Conservation (phyloP, 23 tunicate species). For the Ascidia mentula region DNA sequence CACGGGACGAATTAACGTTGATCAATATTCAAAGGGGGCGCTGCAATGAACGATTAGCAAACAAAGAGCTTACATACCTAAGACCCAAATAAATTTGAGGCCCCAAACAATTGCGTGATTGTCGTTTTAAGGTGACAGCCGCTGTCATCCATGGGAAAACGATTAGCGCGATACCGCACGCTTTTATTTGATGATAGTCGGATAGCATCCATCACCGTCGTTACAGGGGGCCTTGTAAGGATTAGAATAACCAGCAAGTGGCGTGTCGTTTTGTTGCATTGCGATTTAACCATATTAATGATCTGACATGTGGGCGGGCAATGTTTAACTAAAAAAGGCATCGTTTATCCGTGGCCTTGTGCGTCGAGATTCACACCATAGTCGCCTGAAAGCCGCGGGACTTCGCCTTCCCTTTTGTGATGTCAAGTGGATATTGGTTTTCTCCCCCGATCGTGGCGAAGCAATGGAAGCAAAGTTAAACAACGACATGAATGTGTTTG, state of each 20-base stretch:
- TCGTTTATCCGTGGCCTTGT: neutral
- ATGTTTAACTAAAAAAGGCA: neutral
- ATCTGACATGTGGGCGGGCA: neutral
- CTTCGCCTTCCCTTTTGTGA: no score
- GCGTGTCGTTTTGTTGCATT: conserved; percentile 8
- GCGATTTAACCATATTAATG: neutral
- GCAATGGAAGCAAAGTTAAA: no score
- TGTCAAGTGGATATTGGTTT: no score
- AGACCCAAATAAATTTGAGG: neutral
- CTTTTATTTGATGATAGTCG: neutral
- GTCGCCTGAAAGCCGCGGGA: no score
- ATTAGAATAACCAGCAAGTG: conserved; percentile 3
- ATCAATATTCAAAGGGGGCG: neutral
- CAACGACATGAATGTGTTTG: no score
- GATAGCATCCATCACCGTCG: conserved; percentile 5
- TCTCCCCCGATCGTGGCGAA: no score
- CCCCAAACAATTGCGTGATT: neutral
- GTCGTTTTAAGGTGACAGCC: conserved; percentile 11
- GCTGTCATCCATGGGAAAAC: conserved; percentile 1
- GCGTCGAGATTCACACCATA: no score
- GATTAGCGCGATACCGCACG: neutral
- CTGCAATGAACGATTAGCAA: conserved; percentile 1
- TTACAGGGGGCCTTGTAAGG: conserved; percentile 4
- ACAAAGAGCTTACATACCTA: neutral
- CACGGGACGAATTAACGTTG: conserved; percentile 12